Evolutionary conservation across 2,113 vertebrate genomes (phyloP), one percentile per base, ranked within the genome.

Genomic region (Prionailurus bengalensis): DNA sequence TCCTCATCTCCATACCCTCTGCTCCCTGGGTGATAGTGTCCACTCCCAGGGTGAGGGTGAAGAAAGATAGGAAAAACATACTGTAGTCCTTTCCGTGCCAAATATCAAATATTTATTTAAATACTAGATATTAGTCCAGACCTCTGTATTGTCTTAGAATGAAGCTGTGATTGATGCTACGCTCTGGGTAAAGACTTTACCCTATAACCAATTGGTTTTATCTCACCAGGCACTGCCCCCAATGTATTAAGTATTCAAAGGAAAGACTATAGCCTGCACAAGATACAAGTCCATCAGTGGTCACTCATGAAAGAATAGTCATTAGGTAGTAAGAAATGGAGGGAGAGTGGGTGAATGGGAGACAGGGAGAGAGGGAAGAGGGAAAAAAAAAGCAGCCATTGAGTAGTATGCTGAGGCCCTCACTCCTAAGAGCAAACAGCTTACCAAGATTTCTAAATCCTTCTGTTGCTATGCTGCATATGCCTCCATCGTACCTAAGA

Each of bases 1-100:
- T 90, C 39, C 58, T 92, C 14, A 33, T 55, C 21, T 9, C 39
- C 33, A 7, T 51, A 68, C 7, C 81, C 65, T 78, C 51, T 93
- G 17, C 14, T 96, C 17, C 25, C 14, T 19, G 93, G 71, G 7
- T 70, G 33, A 83, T 83, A 78, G 78, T n/a, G 9, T 61, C 53
- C 27, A 76, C 12, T 39, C 33, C 51, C 21, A 84, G 33, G 79
- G 7, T 84, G 61, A 84, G 55, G 4, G 84, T 76, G 19, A 27
- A 84, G 6, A 84, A 93, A 93, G 48, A 68, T 10, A 89, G 31
- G 19, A 65, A 93, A 95, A 93, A n/a, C 31, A 78, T 48, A 90
- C 73, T 25, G 3, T n/a, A 90, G 14, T 65, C 31, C 33, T 48
- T 48, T 65, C 31, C 88, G n/a, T 90, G 73, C 39, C 71, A 89